Conservation (phyloP, 2,888 invertebrate genomes). For the Pedicia rivosa region DNA sequence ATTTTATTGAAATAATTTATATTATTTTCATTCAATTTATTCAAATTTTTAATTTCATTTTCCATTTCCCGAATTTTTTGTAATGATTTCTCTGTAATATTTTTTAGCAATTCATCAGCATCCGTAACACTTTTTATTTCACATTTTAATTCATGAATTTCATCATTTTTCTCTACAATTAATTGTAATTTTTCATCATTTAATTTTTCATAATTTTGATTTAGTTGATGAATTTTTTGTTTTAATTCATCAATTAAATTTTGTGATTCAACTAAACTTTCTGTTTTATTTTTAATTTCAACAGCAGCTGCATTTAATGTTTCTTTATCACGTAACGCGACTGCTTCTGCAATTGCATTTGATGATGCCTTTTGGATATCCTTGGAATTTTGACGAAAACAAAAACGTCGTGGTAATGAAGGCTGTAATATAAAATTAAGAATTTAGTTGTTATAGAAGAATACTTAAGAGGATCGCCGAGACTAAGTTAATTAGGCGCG, state of each 20-base stretch:
- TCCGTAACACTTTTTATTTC: conserved; percentile 2
- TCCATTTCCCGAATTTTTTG: conserved; percentile 16
- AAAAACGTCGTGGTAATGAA: conserved; percentile 27
- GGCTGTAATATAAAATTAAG: conserved; percentile 23
- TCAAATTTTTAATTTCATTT: conserved; percentile 19
- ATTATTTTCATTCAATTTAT: conserved; percentile 9
- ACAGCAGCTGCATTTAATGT: conserved; percentile 24
- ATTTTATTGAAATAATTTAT: background rate
- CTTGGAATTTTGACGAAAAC: conserved; percentile 18
- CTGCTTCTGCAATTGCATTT: conserved; percentile 17
- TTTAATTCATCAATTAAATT: conserved; percentile 36
- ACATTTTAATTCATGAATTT: conserved; percentile 4
- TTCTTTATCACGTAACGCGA: conserved; percentile 32
- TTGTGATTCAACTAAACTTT: conserved; percentile 32
- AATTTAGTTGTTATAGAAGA: conserved; percentile 20
- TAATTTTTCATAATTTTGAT: conserved; percentile 22
- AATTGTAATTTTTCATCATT: conserved; percentile 19
- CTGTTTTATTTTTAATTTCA: conserved; percentile 37
- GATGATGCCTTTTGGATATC: conserved; percentile 2
- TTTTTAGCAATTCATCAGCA: conserved; percentile 18
- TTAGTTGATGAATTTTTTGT: conserved; percentile 28
- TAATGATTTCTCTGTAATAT: conserved; percentile 14
- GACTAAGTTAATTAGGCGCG: no score
- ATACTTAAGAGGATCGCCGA: background rate
- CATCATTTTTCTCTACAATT: conserved; percentile 17